These are phyloP conservation scores for Sinosuthora webbiana DNA, from an alignment of 2,113 vertebrate genomes.

Conservation along the genomic window DNA sequence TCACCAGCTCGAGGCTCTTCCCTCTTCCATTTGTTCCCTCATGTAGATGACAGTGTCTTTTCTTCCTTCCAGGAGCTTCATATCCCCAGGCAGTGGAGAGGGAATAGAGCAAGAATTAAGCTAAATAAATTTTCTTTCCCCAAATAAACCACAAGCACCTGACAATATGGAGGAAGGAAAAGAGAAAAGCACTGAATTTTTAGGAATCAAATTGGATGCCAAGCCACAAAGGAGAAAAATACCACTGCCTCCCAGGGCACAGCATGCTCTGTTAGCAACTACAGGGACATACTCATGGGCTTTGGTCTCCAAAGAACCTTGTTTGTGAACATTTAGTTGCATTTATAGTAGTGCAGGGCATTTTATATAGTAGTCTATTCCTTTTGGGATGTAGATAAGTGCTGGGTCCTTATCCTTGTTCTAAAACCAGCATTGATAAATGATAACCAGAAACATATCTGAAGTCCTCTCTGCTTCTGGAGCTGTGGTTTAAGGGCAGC, in stretches of 20 bases:
- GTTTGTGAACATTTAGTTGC: background rate
- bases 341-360: background rate
- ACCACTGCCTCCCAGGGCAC: background rate
- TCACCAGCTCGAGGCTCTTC: fast-evolving
- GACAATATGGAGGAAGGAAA: background rate
- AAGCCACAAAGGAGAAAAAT: background rate
- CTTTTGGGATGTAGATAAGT: background rate
- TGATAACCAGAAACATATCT: background rate
- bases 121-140: background rate
- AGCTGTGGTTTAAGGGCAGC: background rate
- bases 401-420: background rate
- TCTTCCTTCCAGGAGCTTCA: background rate
- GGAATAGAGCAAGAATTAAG: background rate
- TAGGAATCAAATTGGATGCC: background rate
- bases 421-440: background rate
- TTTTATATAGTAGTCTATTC: background rate
- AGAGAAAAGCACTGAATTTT: background rate
- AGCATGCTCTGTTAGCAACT: background rate
- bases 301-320: background rate
- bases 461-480: background rate
- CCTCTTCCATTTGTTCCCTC: background rate
- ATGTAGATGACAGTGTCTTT: fast-evolving
- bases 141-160: background rate
- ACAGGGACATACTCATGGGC: background rate
- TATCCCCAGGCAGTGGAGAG: background rate